phyloP scores from a whole-genome alignment of 2,797 vertebrate species.

The Lemur catta region DNA sequence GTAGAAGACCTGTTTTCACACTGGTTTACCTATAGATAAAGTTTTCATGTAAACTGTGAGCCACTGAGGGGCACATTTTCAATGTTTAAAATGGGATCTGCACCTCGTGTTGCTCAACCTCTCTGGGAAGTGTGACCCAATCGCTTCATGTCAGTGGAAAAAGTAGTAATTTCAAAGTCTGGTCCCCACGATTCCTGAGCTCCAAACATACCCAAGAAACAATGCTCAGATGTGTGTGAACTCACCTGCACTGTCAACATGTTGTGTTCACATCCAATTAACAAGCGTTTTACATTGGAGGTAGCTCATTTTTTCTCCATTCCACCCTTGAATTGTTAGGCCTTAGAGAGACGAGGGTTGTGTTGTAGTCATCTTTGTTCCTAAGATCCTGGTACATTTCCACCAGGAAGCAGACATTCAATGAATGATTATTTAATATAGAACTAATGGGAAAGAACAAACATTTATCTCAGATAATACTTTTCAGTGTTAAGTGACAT shows the following conservation, averaged over 20 bases:
- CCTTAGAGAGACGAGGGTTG: neutral
- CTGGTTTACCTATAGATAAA: neutral
- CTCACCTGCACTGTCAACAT: no score
- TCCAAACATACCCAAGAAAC: neutral
- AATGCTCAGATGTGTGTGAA: fast-evolving
- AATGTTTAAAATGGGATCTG: neutral
- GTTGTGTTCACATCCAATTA: neutral
- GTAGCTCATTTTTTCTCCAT: neutral
- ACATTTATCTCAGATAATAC: neutral
- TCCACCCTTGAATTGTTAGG: neutral
- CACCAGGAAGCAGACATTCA: neutral
- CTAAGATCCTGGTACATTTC: neutral
- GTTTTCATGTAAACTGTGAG: neutral
- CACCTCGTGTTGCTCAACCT: neutral
- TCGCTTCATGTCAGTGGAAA: neutral
- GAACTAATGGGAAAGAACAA: neutral
- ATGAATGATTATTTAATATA: neutral
- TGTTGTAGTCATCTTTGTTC: neutral
- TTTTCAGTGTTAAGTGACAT: neutral
- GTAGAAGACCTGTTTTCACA: neutral
- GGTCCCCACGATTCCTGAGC: neutral
- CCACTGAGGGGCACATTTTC: neutral
- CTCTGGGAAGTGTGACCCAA: neutral
- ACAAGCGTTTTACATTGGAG: neutral
- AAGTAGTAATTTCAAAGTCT: neutral